Base-by-base conservation (phyloP, 1,140 invertebrate species). In the Andricus grossulariae region DNA sequence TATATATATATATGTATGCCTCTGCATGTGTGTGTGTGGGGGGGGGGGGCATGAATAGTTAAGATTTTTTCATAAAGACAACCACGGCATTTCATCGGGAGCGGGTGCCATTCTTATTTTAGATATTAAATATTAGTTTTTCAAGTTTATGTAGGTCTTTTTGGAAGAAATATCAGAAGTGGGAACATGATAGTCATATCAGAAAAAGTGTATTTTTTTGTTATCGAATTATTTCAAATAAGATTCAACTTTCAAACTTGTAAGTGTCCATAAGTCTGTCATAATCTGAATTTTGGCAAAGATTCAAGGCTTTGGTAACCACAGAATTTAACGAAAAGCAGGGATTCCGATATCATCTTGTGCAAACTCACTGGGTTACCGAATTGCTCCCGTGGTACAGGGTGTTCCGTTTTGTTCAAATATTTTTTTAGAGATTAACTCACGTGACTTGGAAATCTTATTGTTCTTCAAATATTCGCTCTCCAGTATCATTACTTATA, bases 251-350 rank as follows among this genome's bases (percentile, higher is more conserved):
- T 39, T 55, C 66, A 78, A 83, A 79, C 77, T 80, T 72, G 78
- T 83, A 84, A 86, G 81, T 88, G 81, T 85, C 85, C 86, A 88
- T 87, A 90, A 88, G 86, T 90, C 82, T 82, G 78, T 76, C 83
- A 82, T 83, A 88, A 87, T 88, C 83, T 81, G 79, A 87, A 87
- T 88, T 88, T 87, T 90, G 90, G 88, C 89, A 87, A 78, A 81
- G 85, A 90, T 88, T 90, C 89, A 90, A 88, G 85, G 86, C 86
- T 89, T 87, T 87, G 86, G 84, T 85, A 82, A 84, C 78, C 84
- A 76, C 78, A 82, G 80, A 85, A 88, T 87, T 85, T 89, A 90
- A 89, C 87, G 88, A 88, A 90, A 90, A 85, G 83, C 84, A 85
- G 82, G 83, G 81, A 83, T 81, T 76, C 80, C 83, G 87, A 91